Base-by-base conservation (phyloP, 2,888 invertebrate species). In the Athalia circularis region DNA sequence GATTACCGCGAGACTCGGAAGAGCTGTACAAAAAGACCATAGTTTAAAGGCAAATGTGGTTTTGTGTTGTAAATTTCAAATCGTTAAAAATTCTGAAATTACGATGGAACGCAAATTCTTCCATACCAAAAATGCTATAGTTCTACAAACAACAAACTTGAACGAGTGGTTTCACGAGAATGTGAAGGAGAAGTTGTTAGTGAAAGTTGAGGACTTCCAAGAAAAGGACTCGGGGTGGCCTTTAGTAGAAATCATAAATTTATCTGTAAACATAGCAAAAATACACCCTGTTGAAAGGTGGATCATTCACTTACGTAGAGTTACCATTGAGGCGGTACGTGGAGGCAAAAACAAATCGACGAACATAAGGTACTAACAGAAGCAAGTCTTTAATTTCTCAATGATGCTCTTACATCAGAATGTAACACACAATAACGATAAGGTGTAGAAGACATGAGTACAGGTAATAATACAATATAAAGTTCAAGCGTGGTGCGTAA, bases 191-290 rank as follows among this genome's bases (percentile, higher is more conserved):
- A 77, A 74, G 61, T 52, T 82, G 29, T 79, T 81, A 52, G 65
- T 9, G 6, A 81, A 84, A 80, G 75, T 83, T 43, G 83, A 83
- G 78, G 82, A 84, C 45, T 83, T 84, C 77, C 80, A 84, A 68
- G 81, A 83, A 54, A 77, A 78, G 47, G 84, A 84, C 65, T 83
- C 82, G 3, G 83, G 82, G 1, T 82, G 82, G 82, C 59, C 80
- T 6, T 76, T 82, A 15, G n/a, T 57, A 13, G 81, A 84, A 80
- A 83, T 83, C 54, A 13, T 82, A 7, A 77, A 81, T 77, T 77
- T 82, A 65, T 76, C 70, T 8, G 48, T 83, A 5, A 83, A 83
- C 64, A 82, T 83, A 29, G 82, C n/a, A 82, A 65, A 43, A 75
- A 80, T 83, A 81, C 75, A 0, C 61, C 7, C 79, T 80, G 29